Evolutionary conservation across 2,888 invertebrate genomes (phyloP), one percentile per base, ranked within the genome.

Genomic region (Drosophila rubida): DNA sequence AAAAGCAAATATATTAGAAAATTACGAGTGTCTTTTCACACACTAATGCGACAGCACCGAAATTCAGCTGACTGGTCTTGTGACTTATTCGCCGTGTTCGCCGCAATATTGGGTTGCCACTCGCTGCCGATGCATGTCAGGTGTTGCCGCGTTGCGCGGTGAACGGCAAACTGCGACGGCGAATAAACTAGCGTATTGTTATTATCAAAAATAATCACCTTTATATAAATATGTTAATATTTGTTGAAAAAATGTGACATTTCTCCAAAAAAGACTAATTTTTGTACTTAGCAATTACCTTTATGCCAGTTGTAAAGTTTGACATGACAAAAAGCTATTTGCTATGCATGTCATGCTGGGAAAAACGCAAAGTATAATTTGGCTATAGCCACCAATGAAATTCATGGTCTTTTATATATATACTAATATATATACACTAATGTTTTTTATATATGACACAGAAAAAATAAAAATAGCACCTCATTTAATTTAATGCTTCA

Each of bases 11-110:
- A 62, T 73, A 67, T 63, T 74, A 11, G 32, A 53, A 72, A 78
- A 78, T 73, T 74, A 65, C 80, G 67, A 84, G 73, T 77, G 76
- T 76, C 80, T 86, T 78, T 76, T 71, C 75, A 84, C 78, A 84
- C 78, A 79, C 78, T 83, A 86, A 78, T 89, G 83, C 87, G 86
- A 86, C 76, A 75, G 79, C 89, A 85, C 78, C 71, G 78, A 82
- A 82, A 90, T 89, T 91, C 91, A 91, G 91, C 90, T 91, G 90
- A 91, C 88, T 90, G 87, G 90, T 91, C 91, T 91, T 91, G 92
- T 91, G 91, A 91, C 92, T 91, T 90, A 75, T 82, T 89, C 84
- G 83, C 79, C 62, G 65, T 22, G 46, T 46, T 81, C 71, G 78
- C 78, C 64, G 55, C 16, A 11, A 1, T 9, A 0, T 0, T 13